A percentile compares a stretch with the other conserved stretches of the same genome.
phyloP scores from a whole-genome alignment of 2,797 vertebrate species.

The Agapornis canus region DNA sequence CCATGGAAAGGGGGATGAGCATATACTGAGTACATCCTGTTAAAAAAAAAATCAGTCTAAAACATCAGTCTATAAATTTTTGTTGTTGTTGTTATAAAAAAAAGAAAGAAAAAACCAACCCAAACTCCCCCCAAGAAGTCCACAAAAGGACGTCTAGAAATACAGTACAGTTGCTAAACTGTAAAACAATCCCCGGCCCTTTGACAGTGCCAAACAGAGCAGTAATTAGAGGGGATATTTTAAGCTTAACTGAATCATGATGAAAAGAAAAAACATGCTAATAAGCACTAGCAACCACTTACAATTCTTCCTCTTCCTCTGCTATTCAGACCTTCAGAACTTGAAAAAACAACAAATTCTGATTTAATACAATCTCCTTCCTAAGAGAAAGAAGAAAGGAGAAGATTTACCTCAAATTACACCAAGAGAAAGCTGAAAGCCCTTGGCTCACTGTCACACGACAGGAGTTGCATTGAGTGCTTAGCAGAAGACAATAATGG shows the following conservation, averaged over 20 bases:
- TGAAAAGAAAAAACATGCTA: conserved; percentile 10
- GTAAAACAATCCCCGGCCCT: neutral
- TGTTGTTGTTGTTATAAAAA: neutral
- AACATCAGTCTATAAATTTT: neutral
- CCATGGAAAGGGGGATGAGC: neutral
- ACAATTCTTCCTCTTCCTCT: neutral
- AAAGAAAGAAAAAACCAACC: neutral
- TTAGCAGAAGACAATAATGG: neutral
- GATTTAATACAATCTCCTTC: neutral
- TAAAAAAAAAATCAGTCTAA: neutral
- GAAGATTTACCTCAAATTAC: neutral
- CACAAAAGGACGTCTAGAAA: neutral
- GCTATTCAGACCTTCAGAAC: neutral
- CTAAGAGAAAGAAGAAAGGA: neutral
- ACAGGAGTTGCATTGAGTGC: neutral
- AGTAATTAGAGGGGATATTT: conserved; percentile 1
- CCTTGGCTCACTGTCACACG: neutral
- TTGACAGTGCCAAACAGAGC: neutral
- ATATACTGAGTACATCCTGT: neutral
- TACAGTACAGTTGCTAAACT: neutral
- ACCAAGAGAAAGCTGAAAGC: neutral
- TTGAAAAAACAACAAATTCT: neutral
- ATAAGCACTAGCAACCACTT: neutral
- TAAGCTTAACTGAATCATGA: conserved; percentile 15
- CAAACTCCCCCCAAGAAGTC: neutral